Evolutionary conservation across 2,797 vertebrate species (phyloP).

Genomic region (Dicrostonyx torquatus): DNA sequence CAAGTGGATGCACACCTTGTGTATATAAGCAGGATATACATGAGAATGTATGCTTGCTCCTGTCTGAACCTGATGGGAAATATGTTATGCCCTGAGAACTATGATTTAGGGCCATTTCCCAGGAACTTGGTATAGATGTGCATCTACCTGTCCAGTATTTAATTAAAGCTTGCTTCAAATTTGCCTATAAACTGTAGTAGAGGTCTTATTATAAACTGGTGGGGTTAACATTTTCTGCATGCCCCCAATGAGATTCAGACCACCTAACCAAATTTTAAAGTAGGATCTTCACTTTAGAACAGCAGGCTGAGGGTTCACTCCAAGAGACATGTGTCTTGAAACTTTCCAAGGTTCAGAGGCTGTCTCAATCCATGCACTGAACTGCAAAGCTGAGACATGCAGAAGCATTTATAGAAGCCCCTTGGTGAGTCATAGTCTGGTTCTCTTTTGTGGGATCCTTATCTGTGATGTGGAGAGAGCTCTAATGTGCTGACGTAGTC

Average conservation of each 20-base stretch:
- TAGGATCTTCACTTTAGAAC: neutral
- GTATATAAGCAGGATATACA: neutral
- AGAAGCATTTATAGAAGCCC: too few relatives aligned
- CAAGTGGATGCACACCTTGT: neutral
- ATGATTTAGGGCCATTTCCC: neutral
- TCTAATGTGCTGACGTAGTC: too few relatives aligned
- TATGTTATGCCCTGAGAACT: neutral
- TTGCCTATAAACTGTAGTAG: neutral
- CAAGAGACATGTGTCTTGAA: neutral
- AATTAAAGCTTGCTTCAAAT: neutral
- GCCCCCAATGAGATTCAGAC: neutral
- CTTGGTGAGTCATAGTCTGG: too few relatives aligned
- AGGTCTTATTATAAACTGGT: neutral
- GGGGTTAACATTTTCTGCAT: neutral
- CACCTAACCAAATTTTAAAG: neutral
- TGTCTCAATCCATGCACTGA: too few relatives aligned
- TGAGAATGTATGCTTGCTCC: neutral
- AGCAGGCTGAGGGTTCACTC: neutral
- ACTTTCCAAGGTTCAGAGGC: neutral
- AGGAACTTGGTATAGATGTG: neutral
- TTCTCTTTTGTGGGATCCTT: too few relatives aligned
- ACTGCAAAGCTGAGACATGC: too few relatives aligned
- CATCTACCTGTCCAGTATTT: neutral
- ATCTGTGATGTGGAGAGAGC: too few relatives aligned
- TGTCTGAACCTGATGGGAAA: neutral